Base-by-base conservation (phyloP, 2,113 vertebrate genomes). In the Sebastes schlegelii region DNA sequence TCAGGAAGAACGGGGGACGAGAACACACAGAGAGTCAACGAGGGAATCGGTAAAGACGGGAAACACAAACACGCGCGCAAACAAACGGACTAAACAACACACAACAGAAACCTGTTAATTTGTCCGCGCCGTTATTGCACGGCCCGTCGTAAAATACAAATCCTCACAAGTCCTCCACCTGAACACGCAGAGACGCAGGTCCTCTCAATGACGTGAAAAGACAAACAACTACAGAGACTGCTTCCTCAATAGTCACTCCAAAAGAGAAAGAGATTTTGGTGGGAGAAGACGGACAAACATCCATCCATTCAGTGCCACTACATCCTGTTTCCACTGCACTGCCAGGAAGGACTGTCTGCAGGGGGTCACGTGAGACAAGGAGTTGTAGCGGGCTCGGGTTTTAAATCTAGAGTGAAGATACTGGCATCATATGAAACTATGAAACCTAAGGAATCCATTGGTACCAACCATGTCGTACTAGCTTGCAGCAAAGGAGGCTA, bases 11-110 rank as follows among this genome's bases (percentile, higher is more conserved):
- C 55, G 23, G 26, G 26, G 52, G 54, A 89, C 49, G 70, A 89
- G 80, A 79, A 87, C 86, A 93, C 82, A 86, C 78, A 85, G 69
- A 52, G 54, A 75, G 74, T 69, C 63, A 80, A 73, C 23, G 74
- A 68, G 77, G 78, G 63, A 48, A 82, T 45, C 54, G 5, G 67
- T 6, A 21, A 34, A 26, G 77, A 86, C 77, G 88, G 83, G 92
- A 90, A 93, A 82, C 51, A 74, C 72, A 82, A 83, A 84, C 60
- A 61, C 45, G 55, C 51, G 54, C 4, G 21, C 82, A 84, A 85
- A 86, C 74, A 89, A 86, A 80, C 21, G 71, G 54, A 62, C 82
- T 34, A 49, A 65, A 86, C 82, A 81, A 48, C 79, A 72, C 65
- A 84, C 51, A 80, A 72, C 74, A 66, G 23, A 81, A 86, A 79